Evolutionary conservation across 1,140 invertebrate species (phyloP).

Genomic region (Bradynema listronoti): DNA sequence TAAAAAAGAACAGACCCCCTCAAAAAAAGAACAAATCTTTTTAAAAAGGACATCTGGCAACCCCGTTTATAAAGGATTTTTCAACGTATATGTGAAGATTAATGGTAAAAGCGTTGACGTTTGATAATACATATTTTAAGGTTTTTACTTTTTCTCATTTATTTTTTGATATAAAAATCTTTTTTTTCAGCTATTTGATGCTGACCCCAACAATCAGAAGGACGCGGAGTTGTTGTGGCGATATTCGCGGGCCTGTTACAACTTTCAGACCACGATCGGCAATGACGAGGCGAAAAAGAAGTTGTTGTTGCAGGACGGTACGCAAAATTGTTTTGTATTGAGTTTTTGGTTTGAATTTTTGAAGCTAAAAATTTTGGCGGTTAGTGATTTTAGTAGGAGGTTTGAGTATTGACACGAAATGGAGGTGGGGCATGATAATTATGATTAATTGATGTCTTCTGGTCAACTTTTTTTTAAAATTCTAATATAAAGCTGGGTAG

Average conservation of each 20-base stretch:
- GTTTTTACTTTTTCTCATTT: not conserved
- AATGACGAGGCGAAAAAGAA: slow-evolving; percentile 29
- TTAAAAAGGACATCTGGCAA: not conserved
- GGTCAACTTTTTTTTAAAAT: slow-evolving; percentile 16
- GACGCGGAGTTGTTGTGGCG: slow-evolving; percentile 24
- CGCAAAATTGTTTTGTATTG: not conserved
- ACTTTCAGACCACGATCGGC: slow-evolving; percentile 4
- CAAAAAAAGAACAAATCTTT: not conserved
- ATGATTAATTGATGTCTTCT: not conserved
- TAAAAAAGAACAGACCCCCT: not conserved
- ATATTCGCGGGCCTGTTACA: slow-evolving; percentile 23
- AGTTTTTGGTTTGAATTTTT: not conserved
- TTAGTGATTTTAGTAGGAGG: too few species aligned
- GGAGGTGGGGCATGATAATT: not conserved
- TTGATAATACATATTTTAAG: not conserved
- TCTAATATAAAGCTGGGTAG: not conserved
- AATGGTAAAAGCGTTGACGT: not conserved
- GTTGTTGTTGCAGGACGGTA: slow-evolving; percentile 19
- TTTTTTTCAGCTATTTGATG: slow-evolving; percentile 8
- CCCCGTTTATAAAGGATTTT: not conserved
- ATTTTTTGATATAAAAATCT: not conserved
- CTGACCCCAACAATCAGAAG: slow-evolving; percentile 9
- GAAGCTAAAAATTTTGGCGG: too few species aligned
- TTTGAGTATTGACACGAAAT: too few species aligned
- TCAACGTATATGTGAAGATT: not conserved